Conservation (phyloP, 2,113 vertebrate genomes). For the Tonatia bakeri region DNA sequence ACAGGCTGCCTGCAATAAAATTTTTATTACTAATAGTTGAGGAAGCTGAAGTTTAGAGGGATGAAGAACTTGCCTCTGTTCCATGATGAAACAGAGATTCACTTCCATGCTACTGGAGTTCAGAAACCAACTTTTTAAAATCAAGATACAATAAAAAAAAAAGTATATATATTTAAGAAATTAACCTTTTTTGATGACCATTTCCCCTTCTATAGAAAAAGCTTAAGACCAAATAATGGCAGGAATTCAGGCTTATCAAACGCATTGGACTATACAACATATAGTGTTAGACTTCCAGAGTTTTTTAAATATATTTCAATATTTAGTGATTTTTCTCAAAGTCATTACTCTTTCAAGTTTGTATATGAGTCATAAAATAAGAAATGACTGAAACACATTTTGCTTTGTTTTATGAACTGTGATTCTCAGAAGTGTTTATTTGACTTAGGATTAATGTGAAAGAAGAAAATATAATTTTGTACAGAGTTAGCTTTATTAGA, state of each 20-base stretch:
- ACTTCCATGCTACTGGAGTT: background rate
- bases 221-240: background rate
- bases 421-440: conserved; percentile 4
- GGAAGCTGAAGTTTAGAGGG: background rate
- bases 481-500: conserved; percentile 22
- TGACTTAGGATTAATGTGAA: conserved; percentile 30
- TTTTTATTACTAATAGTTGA: background rate
- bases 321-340: background rate
- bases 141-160: background rate
- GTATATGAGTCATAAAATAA: background rate
- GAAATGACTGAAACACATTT: conserved; percentile 14
- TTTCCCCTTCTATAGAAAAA: background rate
- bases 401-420: background rate
- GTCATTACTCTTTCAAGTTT: background rate
- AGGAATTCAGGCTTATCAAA: background rate
- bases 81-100: background rate
- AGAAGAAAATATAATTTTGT: background rate
- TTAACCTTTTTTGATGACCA: background rate
- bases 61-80: background rate
- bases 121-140: background rate
- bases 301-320: background rate
- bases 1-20: background rate
- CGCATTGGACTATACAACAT: background rate
- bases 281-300: background rate
- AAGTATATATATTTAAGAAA: background rate